These are phyloP conservation scores for Cheiracanthium punctorium DNA, from an alignment of 2,888 invertebrate genomes.

Conservation along the genomic window DNA sequence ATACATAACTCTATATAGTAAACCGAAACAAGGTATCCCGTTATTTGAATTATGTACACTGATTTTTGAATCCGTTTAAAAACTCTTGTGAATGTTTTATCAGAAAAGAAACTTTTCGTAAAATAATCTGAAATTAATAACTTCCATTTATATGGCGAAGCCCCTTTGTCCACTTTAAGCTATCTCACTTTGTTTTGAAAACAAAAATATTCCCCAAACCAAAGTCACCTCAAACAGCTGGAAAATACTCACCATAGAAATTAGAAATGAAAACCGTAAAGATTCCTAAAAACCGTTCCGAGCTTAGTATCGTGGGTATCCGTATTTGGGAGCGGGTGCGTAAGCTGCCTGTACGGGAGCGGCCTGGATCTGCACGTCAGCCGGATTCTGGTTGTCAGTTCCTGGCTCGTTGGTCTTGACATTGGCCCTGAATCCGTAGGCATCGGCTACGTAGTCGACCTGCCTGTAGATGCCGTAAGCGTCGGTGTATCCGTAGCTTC, in stretches of 20 bases:
- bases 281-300: background rate
- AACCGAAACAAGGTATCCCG: no score
- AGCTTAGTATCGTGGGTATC: slow-evolving; percentile 60
- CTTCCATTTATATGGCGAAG: no score
- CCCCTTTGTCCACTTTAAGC: no score
- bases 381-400: slow-evolving; percentile 67
- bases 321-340: slow-evolving; percentile 29
- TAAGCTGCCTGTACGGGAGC: slow-evolving; percentile 35
- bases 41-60: no score
- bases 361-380: slow-evolving; percentile 63
- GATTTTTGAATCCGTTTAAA: no score
- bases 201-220: no score
- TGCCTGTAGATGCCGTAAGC: slow-evolving; percentile 67
- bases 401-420: slow-evolving; percentile 70
- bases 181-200: no score
- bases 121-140: no score
- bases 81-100: no score
- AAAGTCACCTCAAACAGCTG: no score
- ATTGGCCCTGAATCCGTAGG: slow-evolving; percentile 64
- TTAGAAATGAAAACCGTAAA: slow-evolving; percentile 15
- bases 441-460: slow-evolving; percentile 66
- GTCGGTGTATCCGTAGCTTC: slow-evolving; percentile 65
- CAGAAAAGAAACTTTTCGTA: no score
- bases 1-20: no score
- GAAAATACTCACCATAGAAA: slow-evolving; percentile 20